Evolutionary conservation across 2,888 invertebrate species (phyloP), one percentile per base, ranked within the genome.

Genomic region (Metellina segmentata): DNA sequence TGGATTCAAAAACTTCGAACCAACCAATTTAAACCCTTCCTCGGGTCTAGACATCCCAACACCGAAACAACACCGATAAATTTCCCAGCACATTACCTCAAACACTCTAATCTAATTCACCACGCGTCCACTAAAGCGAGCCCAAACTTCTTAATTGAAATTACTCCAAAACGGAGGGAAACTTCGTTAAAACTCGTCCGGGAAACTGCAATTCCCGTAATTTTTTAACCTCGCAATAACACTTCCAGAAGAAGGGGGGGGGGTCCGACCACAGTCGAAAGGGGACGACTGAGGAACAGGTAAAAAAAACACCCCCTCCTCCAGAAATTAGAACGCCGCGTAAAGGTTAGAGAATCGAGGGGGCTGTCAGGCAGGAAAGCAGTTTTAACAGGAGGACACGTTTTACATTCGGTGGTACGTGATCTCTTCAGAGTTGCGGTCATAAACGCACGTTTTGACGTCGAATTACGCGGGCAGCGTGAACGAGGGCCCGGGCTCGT

Each of bases 111-210:
- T 61, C 61, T 61, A 61, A 61, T 61, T 34, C 49, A 49, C 78
- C 8, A 34, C 16, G 16, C 34, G 13, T 74, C 77, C 86, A 91
- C 86, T 86, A 86, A 81, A 91, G 86, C 82, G 75, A 77, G 86
- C 11, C 87, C 51, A 86, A 78, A 61, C 51, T 78, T 79, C 90
- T 75, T 91, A 91, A 91, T 91, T 86, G 90, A 81, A 91, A 91
- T 86, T 81, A 77, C 90, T 49, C 11, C 87, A 20, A 53, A 86
- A 87, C 52, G 79, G 70, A 51, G 19, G 78, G 20, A 75, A 77
- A 91, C 70, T 81, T 81, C 53, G 86, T 81, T 77, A 91, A 86
- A 77, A 75, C 81, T 72, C 51, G 70, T 71, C 48, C 74, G 8
- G 70, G 51, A 89, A 88, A 74, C 72, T 48, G 69, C 77, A 61